phyloP scores from a whole-genome alignment of 2,888 invertebrate species.

The Parnassius smintheus region DNA sequence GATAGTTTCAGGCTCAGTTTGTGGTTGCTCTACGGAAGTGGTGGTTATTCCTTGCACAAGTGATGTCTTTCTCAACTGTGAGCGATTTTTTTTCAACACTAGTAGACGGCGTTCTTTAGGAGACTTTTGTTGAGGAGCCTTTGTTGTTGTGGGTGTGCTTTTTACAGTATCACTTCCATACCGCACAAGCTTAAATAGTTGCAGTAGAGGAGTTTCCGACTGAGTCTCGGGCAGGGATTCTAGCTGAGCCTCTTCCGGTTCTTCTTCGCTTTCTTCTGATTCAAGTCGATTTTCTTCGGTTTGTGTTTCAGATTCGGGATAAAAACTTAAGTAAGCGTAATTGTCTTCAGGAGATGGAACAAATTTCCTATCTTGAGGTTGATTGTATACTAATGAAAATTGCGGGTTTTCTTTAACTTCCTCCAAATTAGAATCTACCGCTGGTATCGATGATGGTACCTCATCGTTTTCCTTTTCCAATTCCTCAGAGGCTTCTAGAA shows the following conservation, averaged over 20 bases:
- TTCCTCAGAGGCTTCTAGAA: conserved; percentile 8
- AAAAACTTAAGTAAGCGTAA: conserved; percentile 19
- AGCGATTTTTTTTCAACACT: conserved; percentile 31
- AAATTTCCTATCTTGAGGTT: conserved; percentile 17
- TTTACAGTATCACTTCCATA: conserved; percentile 32
- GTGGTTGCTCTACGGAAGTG: conserved; percentile 16
- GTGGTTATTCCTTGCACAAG: conserved; percentile 17
- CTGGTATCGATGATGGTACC: conserved; percentile 12
- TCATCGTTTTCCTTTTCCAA: conserved; percentile 8
- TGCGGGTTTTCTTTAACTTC: conserved; percentile 14
- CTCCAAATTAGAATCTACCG: conserved; percentile 19
- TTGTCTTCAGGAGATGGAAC: conserved; percentile 23
- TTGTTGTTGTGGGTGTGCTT: conserved; percentile 26
- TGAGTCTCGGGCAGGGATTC: conserved; percentile 12
- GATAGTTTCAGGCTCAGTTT: conserved; percentile 28
- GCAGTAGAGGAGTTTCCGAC: conserved; percentile 28
- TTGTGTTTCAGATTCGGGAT: conserved; percentile 25
- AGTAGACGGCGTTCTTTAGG: conserved; percentile 33
- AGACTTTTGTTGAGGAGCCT: conserved; percentile 25
- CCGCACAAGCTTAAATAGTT: conserved; percentile 35
- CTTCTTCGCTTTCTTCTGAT: conserved; percentile 21
- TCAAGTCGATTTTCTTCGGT: conserved; percentile 20
- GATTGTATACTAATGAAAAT: conserved; percentile 16
- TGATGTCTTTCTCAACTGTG: conserved; percentile 30
- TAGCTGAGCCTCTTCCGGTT: conserved; percentile 7